Base-by-base conservation (phyloP, 1,140 invertebrate species). In the Drosophila eugracilis region DNA sequence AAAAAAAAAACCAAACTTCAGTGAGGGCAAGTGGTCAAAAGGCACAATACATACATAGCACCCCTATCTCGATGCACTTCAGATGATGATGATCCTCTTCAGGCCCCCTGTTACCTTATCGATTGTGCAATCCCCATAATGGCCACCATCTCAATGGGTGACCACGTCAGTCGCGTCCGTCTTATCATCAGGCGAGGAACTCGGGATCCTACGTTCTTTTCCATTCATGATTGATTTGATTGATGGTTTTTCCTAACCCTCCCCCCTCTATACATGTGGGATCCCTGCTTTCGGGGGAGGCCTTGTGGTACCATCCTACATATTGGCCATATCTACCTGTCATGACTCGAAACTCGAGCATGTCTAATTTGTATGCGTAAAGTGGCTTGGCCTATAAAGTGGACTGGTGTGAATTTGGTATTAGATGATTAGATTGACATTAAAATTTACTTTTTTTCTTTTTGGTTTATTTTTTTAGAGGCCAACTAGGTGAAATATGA, bases 11-110 rank as follows among this genome's bases (percentile, higher is more conserved):
- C 49, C 9, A 14, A 14, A 42, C 54, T 60, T 34, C 14, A 6
- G 5, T n/a, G 21, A 19, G 41, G 41, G 6, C 12, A 44, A 44
- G 21, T 24, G 12, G 37, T 15, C 39, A 41, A 17, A 15, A 6
- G 4, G 12, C 14, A 26, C 41, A 42, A 15, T 17, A 34, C 15
- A n/a, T n/a, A n/a, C n/a, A n/a, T n/a, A 32, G 10, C 30, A 7
- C 39, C 30, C 21, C 36, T 67, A 52, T 67, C n/a, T n/a, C 60
- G 22, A 44, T 67, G 65, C 65, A 67, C 65, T 69, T 36, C 36
- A 69, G 36, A 39, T 39, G 36, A 32, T 32, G 17, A 28, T 45
- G n/a, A 28, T 9, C 28, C 9, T 24, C 17, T 15, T 15, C 15
- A 24, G 28, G 52, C 30, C 14, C 30, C 41, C 12, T 3, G 12